phyloP scores from a whole-genome alignment of 2,797 vertebrate genomes.

The Pogonophryne albipinna region DNA sequence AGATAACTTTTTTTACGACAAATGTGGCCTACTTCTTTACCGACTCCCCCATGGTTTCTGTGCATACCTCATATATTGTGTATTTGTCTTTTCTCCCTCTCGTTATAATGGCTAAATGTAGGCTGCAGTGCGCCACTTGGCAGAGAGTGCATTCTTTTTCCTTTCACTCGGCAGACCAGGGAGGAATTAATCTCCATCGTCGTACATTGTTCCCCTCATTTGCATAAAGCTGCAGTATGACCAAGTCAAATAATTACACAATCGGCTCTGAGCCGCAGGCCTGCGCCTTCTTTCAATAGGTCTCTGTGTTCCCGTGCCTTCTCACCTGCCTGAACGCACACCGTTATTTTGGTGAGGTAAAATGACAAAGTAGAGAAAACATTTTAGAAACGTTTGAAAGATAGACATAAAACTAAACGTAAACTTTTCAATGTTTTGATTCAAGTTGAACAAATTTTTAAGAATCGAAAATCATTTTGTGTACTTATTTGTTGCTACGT shows the following conservation, averaged over 20 bases:
- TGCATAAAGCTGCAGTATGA: slow-evolving; percentile 96
- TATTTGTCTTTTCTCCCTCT: slow-evolving; percentile 25
- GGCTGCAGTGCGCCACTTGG: slow-evolving; percentile 74
- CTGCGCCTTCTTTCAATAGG: slow-evolving; percentile 78
- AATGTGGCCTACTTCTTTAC: not conserved
- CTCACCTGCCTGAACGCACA: slow-evolving; percentile 75
- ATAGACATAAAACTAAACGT: not conserved
- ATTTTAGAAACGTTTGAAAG: not conserved
- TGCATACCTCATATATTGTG: slow-evolving; percentile 37
- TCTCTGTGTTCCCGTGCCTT: slow-evolving; percentile 67
- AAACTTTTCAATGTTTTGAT: not conserved
- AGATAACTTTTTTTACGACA: not conserved
- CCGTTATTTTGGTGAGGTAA: slow-evolving; percentile 61
- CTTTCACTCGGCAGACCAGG: slow-evolving; percentile 78
- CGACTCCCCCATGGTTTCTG: slow-evolving; percentile 19
- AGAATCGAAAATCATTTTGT: not conserved
- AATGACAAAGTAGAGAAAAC: not conserved
- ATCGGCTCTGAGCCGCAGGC: slow-evolving; percentile 82
- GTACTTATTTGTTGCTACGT: not conserved
- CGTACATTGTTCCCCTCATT: slow-evolving; percentile 90
- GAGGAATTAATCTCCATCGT: slow-evolving; percentile 89
- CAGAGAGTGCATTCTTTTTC: slow-evolving; percentile 74
- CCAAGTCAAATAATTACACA: slow-evolving; percentile 94
- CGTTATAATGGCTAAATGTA: slow-evolving; percentile 54
- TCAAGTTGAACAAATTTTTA: not conserved